Evolutionary conservation across 1,140 invertebrate species (phyloP), one percentile per base, ranked within the genome.

Genomic region (Chelonus insularis): DNA sequence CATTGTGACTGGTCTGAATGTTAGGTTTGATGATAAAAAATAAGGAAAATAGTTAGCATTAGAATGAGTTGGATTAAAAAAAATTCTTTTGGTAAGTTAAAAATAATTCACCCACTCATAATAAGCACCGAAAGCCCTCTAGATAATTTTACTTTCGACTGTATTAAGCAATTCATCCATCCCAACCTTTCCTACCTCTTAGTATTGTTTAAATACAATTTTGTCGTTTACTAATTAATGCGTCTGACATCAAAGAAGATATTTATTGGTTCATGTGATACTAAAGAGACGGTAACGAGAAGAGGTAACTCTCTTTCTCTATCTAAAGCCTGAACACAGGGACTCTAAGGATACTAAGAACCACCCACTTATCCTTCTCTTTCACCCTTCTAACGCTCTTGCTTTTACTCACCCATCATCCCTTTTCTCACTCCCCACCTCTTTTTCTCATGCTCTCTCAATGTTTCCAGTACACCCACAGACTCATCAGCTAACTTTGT

Each of bases 141-240:
- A 29, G 25, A 29, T 29, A 29, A 29, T 29, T 29, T 29, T 29
- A 7, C 7, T 29, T 3, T 4, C 25, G 25, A 29, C 25, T 29
- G 25, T 29, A 29, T 29, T 14, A 8, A 43, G 12, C 3, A n/a
- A 14, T 14, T 43, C 14, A 43, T 43, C 18, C 41, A 43, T 43
- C 18, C 14, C 8, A 43, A 18, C 16, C 41, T 43, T 43, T 18
- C 9, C 25, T 29, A 29, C 25, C 14, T 72, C 71, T 68, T 69
- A 60, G 68, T 70, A 82, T 82, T 82, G 80, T 82, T 82, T 82
- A 81, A 82, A 82, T 82, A 82, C 77, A 82, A 82, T 82, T 82
- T 82, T 82, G 79, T 82, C 78, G 80, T 82, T 82, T 81, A 79
- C 81, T 83, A 82, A 82, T 82, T 82, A 82, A 82, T 82, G 75